A percentile compares a stretch with the other conserved stretches of the same genome.
Conservation (phyloP, 53 echinoderm and acorn worm genomes). For the Zoroaster sp. region DNA sequence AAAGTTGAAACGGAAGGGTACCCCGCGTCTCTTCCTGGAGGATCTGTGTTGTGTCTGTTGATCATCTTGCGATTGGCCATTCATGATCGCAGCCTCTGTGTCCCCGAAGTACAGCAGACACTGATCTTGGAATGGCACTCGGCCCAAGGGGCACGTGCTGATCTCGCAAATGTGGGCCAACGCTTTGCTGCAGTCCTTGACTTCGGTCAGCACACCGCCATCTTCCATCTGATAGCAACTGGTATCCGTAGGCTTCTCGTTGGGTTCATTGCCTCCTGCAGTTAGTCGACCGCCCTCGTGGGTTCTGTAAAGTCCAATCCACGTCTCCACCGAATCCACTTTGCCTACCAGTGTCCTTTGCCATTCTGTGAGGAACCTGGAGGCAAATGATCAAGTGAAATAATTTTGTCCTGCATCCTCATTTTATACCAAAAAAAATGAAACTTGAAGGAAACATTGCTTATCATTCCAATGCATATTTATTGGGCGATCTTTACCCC, state of each 20-base stretch:
- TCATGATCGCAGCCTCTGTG: not conserved
- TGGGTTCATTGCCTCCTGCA: not conserved
- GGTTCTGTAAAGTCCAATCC: constrained; percentile 13
- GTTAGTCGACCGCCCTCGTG: not conserved
- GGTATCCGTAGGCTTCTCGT: not conserved
- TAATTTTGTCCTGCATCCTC: too few species aligned
- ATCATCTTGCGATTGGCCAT: not conserved
- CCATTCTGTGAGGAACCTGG: constrained; percentile 33
- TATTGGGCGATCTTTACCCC: too few species aligned
- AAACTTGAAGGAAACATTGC: not conserved
- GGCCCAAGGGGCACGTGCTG: not conserved
- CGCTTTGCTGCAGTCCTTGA: not conserved
- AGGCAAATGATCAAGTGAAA: not conserved
- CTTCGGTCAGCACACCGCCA: not conserved
- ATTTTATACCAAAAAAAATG: not conserved
- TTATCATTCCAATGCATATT: too few species aligned
- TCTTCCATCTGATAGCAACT: not conserved
- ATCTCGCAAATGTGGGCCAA: constrained; percentile 21
- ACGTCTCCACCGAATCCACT: not conserved
- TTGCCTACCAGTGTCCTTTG: not conserved
- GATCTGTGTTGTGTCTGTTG: not conserved
- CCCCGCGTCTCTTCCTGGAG: not conserved
- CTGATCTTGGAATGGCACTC: not conserved
- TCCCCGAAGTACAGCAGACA: constrained; percentile 18
- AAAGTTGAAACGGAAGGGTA: not conserved